Evolutionary conservation across 2,888 invertebrate genomes (phyloP).

Genomic region (Abrostola triplasia): DNA sequence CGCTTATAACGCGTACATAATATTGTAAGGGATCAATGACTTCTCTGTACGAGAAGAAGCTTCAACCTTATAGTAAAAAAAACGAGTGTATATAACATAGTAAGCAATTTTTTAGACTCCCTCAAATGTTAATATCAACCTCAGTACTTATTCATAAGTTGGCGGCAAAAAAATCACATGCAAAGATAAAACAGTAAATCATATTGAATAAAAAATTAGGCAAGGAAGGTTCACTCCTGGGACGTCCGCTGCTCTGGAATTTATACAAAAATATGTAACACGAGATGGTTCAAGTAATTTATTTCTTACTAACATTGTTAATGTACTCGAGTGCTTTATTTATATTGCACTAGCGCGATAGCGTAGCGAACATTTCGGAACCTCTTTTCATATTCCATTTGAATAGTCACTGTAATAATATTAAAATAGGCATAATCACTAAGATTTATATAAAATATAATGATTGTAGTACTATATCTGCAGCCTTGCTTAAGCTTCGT

Average conservation of each 20-base stretch:
- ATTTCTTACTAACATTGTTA: conserved; percentile 38
- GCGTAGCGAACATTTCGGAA: neutral
- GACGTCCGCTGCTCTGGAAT: conserved; percentile 40
- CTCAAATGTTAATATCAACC: conserved; percentile 19
- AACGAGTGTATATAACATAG: neutral
- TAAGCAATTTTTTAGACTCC: conserved; percentile 3
- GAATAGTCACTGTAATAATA: no score
- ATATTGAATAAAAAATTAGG: conserved; percentile 54
- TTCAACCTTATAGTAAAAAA: neutral
- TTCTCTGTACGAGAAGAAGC: no score
- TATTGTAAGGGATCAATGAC: no score
- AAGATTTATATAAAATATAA: no score
- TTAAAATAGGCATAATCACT: no score
- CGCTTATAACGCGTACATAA: no score
- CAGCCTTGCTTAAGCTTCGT: neutral
- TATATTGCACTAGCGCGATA: conserved; percentile 20
- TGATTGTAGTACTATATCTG: no score
- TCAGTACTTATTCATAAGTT: conserved; percentile 31
- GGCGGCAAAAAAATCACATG: conserved; percentile 43
- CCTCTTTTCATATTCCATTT: neutral
- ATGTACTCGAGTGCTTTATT: conserved; percentile 27
- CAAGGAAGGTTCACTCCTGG: conserved; percentile 45
- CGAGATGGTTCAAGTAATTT: conserved; percentile 46
- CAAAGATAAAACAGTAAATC: conserved; percentile 52
- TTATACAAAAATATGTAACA: conserved; percentile 49